Evolutionary conservation across 2,113 vertebrate genomes (phyloP).

Genomic region (Dolichallabes microphthalmus): DNA sequence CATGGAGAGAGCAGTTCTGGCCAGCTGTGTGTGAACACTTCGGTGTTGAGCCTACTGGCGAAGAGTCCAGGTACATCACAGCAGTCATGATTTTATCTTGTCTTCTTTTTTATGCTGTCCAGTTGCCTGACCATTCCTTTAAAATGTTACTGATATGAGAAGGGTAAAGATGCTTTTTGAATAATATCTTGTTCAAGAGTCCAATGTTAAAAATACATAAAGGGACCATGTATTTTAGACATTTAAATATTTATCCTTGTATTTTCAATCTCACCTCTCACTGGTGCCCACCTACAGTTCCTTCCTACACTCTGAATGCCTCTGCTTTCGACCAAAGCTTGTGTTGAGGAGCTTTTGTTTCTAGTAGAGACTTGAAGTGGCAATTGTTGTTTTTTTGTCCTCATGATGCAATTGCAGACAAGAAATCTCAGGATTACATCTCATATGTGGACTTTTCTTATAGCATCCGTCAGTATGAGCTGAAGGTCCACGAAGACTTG

Average conservation of each 20-base stretch:
- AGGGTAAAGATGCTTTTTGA: neutral
- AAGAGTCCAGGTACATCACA: conserved; percentile 86
- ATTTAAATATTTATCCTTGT: neutral
- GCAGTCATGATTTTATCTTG: neutral
- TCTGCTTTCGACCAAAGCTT: neutral
- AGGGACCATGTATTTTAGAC: neutral
- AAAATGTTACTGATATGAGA: neutral
- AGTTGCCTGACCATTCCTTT: neutral
- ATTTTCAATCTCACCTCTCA: neutral
- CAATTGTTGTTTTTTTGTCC: neutral
- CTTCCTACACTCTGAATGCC: neutral
- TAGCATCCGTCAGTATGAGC: conserved; percentile 96
- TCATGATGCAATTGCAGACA: neutral
- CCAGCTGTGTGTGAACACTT: conserved; percentile 95
- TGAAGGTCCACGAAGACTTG: conserved; percentile 82
- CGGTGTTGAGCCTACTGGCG: conserved; percentile 91
- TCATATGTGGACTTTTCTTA: neutral
- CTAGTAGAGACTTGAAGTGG: neutral
- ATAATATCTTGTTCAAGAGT: neutral
- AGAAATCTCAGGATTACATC: neutral
- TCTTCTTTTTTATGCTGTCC: neutral
- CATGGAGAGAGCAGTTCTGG: conserved; percentile 99
- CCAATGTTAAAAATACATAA: neutral
- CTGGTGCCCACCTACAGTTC: neutral
- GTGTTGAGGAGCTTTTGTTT: neutral